Percentiles rank a stretch among this genome's conserved stretches.
These are phyloP conservation scores for Adelges cooleyi DNA, from an alignment of 1,140 invertebrate genomes.

Conservation along the genomic window DNA sequence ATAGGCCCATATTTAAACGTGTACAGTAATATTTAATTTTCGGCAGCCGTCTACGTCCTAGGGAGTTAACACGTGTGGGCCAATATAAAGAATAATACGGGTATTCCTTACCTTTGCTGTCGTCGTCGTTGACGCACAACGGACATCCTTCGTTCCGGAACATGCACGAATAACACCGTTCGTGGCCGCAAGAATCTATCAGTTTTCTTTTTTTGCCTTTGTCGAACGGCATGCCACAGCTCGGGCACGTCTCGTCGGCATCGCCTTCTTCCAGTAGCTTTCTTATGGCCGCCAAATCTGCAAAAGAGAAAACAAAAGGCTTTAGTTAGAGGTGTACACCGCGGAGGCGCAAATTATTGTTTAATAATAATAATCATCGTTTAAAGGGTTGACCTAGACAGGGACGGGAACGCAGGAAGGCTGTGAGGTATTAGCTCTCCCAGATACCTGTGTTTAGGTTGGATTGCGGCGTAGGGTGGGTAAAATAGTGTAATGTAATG, in stretches of 20 bases:
- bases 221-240: constrained; percentile 84
- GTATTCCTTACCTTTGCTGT: too few relatives aligned
- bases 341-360: too few relatives aligned
- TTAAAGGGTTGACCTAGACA: too few relatives aligned
- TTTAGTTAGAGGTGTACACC: too few relatives aligned
- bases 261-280: constrained; percentile 51
- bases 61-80: too few relatives aligned
- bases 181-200: constrained; percentile 87
- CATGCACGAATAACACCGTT: constrained; percentile 85
- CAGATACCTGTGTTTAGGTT: neutral
- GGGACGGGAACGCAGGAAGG: neutral
- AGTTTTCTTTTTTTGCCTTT: constrained; percentile 87
- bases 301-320: constrained; percentile 38
- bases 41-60: too few relatives aligned
- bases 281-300: constrained; percentile 63
- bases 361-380: too few relatives aligned
- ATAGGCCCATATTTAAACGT: too few relatives aligned
- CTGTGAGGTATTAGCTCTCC: neutral
- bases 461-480: too few relatives aligned
- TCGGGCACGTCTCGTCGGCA: constrained; percentile 50
- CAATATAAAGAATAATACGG: too few relatives aligned
- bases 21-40: too few relatives aligned
- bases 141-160: constrained; percentile 81
- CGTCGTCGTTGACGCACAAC: constrained; percentile 48
- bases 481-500: too few relatives aligned